Conservation (phyloP, 2,113 vertebrate species). For the Puffinus mauretanicus region DNA sequence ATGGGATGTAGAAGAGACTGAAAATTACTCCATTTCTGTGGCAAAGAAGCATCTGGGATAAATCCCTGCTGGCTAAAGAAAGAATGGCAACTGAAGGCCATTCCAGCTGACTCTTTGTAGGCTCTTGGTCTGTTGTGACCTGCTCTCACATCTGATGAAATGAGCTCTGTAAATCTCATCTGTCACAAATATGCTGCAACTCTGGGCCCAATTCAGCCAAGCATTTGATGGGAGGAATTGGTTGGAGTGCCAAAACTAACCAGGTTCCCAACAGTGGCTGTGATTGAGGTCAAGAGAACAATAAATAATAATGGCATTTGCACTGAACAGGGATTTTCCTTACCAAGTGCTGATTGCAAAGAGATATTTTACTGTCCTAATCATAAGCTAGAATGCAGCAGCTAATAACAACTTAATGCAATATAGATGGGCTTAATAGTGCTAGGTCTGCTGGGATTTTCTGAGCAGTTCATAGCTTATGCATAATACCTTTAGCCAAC, state of each 20-base stretch:
- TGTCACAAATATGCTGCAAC: neutral
- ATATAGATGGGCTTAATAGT: slow-evolving; percentile 67
- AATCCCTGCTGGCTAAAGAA: neutral
- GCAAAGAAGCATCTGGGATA: neutral
- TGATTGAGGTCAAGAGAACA: neutral
- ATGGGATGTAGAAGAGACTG: neutral
- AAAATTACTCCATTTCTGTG: neutral
- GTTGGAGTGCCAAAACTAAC: neutral
- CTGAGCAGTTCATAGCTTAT: slow-evolving; percentile 32
- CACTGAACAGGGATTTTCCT: slow-evolving; percentile 29
- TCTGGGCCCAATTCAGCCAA: neutral
- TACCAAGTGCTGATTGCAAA: slow-evolving; percentile 30
- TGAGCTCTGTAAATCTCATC: neutral
- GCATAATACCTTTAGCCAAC: slow-evolving; percentile 45
- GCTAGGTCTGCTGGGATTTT: slow-evolving; percentile 45
- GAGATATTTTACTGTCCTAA: slow-evolving; percentile 46
- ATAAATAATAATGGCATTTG: slow-evolving; percentile 29
- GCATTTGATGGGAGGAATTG: neutral
- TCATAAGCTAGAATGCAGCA: slow-evolving; percentile 37
- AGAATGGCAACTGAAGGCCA: neutral
- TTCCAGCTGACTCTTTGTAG: neutral
- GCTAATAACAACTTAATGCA: slow-evolving; percentile 59
- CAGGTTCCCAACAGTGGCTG: neutral
- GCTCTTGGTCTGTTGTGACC: neutral
- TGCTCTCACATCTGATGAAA: neutral